A percentile compares a stretch with the other conserved stretches of the same genome.
Conservation (phyloP, 2,888 invertebrate genomes). For the Lomographa bimaculata region DNA sequence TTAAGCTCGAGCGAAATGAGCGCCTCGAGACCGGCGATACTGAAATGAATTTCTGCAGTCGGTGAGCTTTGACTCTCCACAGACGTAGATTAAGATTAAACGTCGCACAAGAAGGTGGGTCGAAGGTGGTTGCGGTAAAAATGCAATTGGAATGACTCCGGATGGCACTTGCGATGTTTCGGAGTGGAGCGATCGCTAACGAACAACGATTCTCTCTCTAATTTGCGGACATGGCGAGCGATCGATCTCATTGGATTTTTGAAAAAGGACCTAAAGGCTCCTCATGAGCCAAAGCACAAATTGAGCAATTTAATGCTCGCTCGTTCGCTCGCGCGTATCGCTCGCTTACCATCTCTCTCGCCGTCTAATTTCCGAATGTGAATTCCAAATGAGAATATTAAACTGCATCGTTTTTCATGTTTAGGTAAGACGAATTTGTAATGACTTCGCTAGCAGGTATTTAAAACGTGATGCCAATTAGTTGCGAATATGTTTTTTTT, state of each 20-base stretch:
- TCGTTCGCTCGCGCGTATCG: conserved; percentile 50
- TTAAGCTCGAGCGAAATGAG: conserved; percentile 58
- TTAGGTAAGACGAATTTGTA: neutral
- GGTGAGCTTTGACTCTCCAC: conserved; percentile 65
- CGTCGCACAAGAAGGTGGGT: conserved; percentile 2
- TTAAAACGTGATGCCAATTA: no score
- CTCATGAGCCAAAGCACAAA: conserved; percentile 73
- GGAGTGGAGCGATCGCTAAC: conserved; percentile 51
- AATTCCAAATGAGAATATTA: conserved; percentile 55
- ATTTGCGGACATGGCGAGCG: conserved; percentile 81
- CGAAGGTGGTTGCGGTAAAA: conserved; percentile 8
- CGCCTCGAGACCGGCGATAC: conserved; percentile 58
- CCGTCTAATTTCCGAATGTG: conserved; percentile 46
- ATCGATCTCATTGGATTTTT: conserved; percentile 82
- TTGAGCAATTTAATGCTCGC: conserved; percentile 78
- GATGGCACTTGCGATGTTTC: conserved; percentile 46
- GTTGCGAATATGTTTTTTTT: no score
- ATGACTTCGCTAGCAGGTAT: neutral
- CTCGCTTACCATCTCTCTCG: conserved; percentile 47
- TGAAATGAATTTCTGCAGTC: conserved; percentile 66
- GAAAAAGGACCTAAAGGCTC: conserved; percentile 68
- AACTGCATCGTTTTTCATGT: conserved; percentile 9
- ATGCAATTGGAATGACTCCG: conserved; percentile 1
- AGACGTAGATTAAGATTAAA: conserved; percentile 62
- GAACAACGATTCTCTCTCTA: conserved; percentile 80